Evolutionary conservation across 2,888 invertebrate species (phyloP), one percentile per base, ranked within the genome.

Genomic region (Andrena praecox): DNA sequence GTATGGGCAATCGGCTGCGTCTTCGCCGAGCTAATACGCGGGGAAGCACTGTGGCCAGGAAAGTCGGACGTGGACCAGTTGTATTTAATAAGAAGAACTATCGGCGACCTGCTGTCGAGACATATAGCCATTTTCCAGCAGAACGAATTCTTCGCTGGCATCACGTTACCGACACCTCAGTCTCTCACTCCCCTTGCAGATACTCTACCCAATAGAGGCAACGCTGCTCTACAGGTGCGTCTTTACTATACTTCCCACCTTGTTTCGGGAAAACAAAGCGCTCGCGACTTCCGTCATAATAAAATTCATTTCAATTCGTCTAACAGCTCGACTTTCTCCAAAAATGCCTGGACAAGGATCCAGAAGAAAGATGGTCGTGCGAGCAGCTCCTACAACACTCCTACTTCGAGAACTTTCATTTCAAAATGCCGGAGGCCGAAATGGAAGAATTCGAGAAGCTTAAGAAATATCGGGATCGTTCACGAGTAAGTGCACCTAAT

Each of bases 1-100:
- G 98, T 99, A 4, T 99, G 99, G 99, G 99, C 99, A 69, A 98
- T 99, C 89, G 99, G 98, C 35, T 98, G 98, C 92, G 97, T 98
- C 6, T 96, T 97, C 92, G 98, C 98, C 5, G 98, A 98, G 94
- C 94, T 98, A 72, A 95, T 98, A 70, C 96, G 97, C 68, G 98
- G 98, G 20, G 98, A 99, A 94, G 98, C 99, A 0, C 93, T 99
- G 35, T 99, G 99, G 99, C 99, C 99, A 0, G 99, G 99, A 54
- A 98, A 99, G 94, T 99, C 99, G 48, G 99, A 99, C 94, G 97
- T 99, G 31, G 99, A 99, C 95, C 99, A 99, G 94, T 95, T 99
- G 73, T 99, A 98, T 95, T 96, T 99, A 90, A 99, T 99, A 92
- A 95, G 98, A 91, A 97, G 97, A 94, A 99, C 99, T 0, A 95